These are phyloP conservation scores for Fulica atra DNA, from an alignment of 2,113 vertebrate genomes.

Conservation along the genomic window DNA sequence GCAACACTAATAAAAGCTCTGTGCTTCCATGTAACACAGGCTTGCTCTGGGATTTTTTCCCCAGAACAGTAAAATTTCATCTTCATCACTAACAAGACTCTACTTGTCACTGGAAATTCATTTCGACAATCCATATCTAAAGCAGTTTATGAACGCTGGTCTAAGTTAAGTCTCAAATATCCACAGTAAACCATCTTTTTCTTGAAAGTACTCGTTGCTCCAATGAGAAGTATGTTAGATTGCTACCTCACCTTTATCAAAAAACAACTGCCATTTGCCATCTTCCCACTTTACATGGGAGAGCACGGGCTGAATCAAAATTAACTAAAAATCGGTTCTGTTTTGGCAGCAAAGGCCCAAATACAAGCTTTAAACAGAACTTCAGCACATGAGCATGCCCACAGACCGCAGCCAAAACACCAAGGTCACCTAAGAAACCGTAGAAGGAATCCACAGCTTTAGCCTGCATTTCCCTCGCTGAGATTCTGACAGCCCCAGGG, in stretches of 20 bases:
- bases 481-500: fast-evolving
- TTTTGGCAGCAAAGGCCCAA: background rate
- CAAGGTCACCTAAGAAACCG: background rate
- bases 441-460: fast-evolving
- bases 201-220: background rate
- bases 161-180: background rate
- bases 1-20: background rate
- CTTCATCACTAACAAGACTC: background rate
- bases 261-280: background rate
- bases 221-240: background rate
- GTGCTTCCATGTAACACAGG: background rate
- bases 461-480: too few species aligned
- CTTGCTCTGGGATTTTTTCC: background rate
- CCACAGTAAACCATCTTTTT: fast-evolving
- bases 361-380: background rate
- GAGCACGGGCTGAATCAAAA: fast-evolving
- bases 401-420: fast-evolving
- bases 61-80: background rate
- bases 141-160: background rate
- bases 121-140: background rate
- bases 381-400: fast-evolving
- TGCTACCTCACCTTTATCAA: background rate
- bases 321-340: fast-evolving
- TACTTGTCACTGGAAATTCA: background rate
- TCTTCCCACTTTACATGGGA: background rate